Percentiles rank a stretch among this genome's conserved stretches.
phyloP scores from a whole-genome alignment of 2,113 vertebrate genomes.

The Pionites leucogaster region DNA sequence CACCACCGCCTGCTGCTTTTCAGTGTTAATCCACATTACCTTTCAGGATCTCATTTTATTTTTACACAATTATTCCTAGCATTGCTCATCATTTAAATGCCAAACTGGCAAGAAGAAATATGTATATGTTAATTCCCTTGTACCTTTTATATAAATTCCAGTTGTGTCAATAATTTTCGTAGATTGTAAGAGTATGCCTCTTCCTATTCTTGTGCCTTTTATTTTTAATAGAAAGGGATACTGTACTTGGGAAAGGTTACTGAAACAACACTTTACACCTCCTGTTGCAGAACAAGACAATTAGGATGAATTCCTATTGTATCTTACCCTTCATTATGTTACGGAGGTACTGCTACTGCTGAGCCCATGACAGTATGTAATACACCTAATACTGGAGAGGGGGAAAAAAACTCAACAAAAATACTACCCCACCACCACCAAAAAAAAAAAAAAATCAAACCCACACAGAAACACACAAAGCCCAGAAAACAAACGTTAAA shows the following conservation, averaged over 20 bases:
- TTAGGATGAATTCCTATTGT: not conserved
- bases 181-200: constrained; percentile 59
- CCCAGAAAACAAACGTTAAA: not conserved
- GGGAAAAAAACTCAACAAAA: not conserved
- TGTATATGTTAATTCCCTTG: not conserved
- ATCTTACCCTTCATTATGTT: not conserved
- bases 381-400: not conserved
- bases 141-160: constrained; percentile 74
- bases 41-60: not conserved
- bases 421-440: too few species aligned
- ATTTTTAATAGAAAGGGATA: constrained; percentile 45
- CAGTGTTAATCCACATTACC: not conserved
- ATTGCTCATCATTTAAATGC: not conserved
- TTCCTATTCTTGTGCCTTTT: constrained; percentile 64
- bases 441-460: not conserved
- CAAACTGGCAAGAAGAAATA: not conserved
- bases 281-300: not conserved
- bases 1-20: not conserved
- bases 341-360: not conserved
- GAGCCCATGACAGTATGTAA: not conserved
- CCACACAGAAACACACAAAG: not conserved
- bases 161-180: constrained; percentile 72
- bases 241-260: not conserved
- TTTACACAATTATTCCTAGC: not conserved
- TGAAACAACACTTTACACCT: not conserved